Conservation (phyloP, 1,140 invertebrate species). For the Mamestra configurata region DNA sequence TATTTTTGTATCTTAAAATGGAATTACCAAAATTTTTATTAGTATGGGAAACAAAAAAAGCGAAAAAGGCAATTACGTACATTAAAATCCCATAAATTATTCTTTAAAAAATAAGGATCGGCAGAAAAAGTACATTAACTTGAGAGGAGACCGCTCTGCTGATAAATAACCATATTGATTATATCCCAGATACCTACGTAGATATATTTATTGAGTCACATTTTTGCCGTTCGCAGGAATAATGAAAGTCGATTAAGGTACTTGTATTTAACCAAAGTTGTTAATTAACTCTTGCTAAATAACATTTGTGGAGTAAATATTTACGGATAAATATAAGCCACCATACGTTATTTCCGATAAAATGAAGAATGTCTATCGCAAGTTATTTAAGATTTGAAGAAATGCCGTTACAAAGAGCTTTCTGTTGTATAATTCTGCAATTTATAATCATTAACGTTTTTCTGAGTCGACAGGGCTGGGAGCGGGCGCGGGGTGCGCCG, state of each 20-base stretch:
- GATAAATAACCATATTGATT: constrained; percentile 56
- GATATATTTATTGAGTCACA: constrained; percentile 6
- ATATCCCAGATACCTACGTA: constrained; percentile 15
- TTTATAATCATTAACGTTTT: constrained; percentile 83
- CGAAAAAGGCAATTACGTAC: constrained; percentile 63
- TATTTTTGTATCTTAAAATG: constrained; percentile 54
- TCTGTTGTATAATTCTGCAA: constrained; percentile 78
- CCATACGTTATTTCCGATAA: not conserved
- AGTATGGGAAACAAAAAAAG: constrained; percentile 56
- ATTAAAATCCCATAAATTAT: constrained; percentile 72
- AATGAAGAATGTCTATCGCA: constrained; percentile 44
- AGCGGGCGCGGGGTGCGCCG: constrained; percentile 51
- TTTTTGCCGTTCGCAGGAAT: constrained; percentile 14
- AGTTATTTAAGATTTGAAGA: constrained; percentile 56
- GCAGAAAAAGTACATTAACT: constrained; percentile 73
- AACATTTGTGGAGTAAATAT: not conserved
- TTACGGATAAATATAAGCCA: not conserved
- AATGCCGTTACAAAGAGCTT: constrained; percentile 65
- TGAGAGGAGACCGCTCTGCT: constrained; percentile 49
- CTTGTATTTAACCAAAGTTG: not conserved
- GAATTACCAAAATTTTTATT: constrained; percentile 60
- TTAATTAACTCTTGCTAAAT: not conserved
- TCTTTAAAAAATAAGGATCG: constrained; percentile 65
- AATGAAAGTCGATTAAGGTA: not conserved
- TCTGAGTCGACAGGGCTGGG: constrained; percentile 63